phyloP scores from a whole-genome alignment of 2,113 vertebrate species.

The Sphyrna mokarran region DNA sequence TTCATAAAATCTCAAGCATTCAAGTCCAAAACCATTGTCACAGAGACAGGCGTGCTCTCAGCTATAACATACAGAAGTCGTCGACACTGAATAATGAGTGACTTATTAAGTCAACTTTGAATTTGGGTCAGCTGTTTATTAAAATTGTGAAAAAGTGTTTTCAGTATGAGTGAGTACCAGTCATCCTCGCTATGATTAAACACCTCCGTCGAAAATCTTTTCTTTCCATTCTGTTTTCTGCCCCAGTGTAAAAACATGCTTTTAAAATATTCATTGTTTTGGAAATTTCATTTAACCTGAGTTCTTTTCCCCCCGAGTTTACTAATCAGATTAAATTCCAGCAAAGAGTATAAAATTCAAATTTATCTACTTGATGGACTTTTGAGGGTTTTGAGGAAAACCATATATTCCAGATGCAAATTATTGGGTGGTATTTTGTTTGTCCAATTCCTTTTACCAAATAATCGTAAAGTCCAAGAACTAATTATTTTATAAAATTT shows the following conservation, averaged over 20 bases:
- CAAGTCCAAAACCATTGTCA: constrained; percentile 54
- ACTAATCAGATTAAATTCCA: not conserved
- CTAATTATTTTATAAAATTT: not conserved
- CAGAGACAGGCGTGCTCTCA: constrained; percentile 49
- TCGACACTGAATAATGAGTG: constrained; percentile 69
- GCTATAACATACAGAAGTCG: constrained; percentile 54
- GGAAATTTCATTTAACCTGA: not conserved
- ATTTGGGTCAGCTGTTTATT: constrained; percentile 81
- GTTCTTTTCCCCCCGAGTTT: not conserved
- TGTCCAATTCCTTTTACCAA: not conserved
- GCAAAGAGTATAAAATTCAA: not conserved
- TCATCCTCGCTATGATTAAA: constrained; percentile 44
- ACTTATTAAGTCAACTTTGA: constrained; percentile 79
- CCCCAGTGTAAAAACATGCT: not conserved
- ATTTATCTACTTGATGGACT: not conserved
- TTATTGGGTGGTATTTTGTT: not conserved
- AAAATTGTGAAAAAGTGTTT: constrained; percentile 76
- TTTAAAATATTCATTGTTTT: not conserved
- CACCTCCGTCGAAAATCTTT: constrained; percentile 43
- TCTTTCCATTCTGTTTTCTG: not conserved
- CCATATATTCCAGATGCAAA: not conserved
- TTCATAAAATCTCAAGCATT: constrained; percentile 75
- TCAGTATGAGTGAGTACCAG: constrained; percentile 60
- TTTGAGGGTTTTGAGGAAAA: not conserved
- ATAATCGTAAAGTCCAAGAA: not conserved